Percentiles rank a stretch among this genome's conserved stretches.
Conservation (phyloP, 2,888 invertebrate species). For the Erebia ligea region DNA sequence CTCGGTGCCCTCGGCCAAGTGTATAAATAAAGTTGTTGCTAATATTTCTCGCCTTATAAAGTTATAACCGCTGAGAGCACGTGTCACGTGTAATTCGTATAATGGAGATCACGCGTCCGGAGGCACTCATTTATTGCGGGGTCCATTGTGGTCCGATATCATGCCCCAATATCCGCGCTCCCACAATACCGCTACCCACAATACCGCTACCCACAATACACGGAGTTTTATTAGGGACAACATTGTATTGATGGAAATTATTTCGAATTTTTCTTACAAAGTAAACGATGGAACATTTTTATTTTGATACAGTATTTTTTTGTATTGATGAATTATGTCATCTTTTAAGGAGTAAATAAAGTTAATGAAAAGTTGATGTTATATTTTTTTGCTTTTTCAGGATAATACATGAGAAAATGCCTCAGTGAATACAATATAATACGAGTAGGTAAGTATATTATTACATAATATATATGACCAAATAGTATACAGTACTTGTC, state of each 20-base stretch:
- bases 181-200: conserved; percentile 25
- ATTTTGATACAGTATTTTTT: conserved; percentile 11
- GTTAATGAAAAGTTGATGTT: background rate
- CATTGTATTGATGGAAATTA: conserved; percentile 29
- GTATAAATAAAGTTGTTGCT: background rate
- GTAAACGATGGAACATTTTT: conserved; percentile 13
- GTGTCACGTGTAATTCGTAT: conserved; percentile 64
- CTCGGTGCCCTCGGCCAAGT: too few relatives aligned
- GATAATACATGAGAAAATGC: background rate
- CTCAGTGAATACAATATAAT: too few relatives aligned
- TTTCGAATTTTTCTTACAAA: conserved; percentile 14
- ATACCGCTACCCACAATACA: conserved; percentile 24
- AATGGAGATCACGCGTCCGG: conserved; percentile 55
- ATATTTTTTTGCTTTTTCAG: background rate
- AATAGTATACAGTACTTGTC: too few relatives aligned
- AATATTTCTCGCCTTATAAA: conserved; percentile 33
- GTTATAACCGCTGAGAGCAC: conserved; percentile 32
- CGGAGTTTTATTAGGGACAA: conserved; percentile 30
- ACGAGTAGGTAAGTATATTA: too few relatives aligned
- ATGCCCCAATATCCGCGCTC: conserved; percentile 26
- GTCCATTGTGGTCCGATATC: conserved; percentile 42
- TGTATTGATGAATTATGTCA: conserved; percentile 1
- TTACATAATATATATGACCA: too few relatives aligned
- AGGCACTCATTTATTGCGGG: conserved; percentile 51
- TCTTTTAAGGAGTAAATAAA: background rate